A percentile compares a stretch with the other conserved stretches of the same genome.
phyloP scores from a whole-genome alignment of 2,113 vertebrate species.

The Dromiciops gliroides region DNA sequence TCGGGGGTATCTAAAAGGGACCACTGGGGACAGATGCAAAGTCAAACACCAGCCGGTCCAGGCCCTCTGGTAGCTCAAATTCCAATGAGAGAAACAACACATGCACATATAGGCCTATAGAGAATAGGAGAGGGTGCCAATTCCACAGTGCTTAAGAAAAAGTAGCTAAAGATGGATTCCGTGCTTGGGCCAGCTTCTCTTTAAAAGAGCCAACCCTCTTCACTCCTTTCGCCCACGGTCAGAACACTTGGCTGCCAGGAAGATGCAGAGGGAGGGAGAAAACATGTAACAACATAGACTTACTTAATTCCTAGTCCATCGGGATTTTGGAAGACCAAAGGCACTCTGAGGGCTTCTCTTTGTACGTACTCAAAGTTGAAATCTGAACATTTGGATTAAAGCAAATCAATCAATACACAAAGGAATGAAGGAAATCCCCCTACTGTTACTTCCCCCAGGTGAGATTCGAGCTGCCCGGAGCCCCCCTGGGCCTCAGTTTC shows the following conservation, averaged over 20 bases:
- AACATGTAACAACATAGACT: conserved; percentile 72
- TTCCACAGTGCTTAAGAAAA: neutral
- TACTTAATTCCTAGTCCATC: conserved; percentile 97
- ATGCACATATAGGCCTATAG: neutral
- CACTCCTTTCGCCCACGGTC: neutral
- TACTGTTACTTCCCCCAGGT: neutral
- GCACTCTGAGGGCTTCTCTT: conserved; percentile 92
- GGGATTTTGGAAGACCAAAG: conserved; percentile 95
- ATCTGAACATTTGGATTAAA: conserved; percentile 86
- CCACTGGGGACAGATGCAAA: neutral
- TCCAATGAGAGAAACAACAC: neutral
- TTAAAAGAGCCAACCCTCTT: neutral
- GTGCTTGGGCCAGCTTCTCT: conserved; percentile 4
- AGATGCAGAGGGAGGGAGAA: neutral
- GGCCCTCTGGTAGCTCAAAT: neutral
- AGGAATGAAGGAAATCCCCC: conserved; percentile 36
- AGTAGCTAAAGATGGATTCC: neutral
- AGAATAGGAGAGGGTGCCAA: neutral
- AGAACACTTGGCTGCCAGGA: neutral
- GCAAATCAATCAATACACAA: conserved; percentile 63
- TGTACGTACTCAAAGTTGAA: conserved; percentile 98
- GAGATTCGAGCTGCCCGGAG: neutral
- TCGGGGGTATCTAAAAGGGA: neutral
- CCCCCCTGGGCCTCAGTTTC: neutral
- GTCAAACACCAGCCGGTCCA: neutral